Evolutionary conservation across 1,140 invertebrate species (phyloP).

Genomic region (Bombus turneri): DNA sequence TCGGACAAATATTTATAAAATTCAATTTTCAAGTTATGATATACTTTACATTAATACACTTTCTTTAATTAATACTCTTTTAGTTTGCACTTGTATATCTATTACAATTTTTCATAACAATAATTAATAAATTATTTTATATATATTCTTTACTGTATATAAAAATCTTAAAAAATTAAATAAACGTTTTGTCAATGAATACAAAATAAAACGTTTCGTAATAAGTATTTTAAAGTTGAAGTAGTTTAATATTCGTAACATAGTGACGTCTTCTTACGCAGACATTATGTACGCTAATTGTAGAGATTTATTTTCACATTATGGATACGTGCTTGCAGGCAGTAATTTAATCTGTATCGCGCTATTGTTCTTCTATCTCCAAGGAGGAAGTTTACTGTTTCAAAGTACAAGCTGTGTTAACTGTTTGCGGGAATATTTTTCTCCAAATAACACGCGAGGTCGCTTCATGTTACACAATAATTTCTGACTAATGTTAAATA

Average conservation of each 20-base stretch:
- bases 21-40: too few relatives aligned
- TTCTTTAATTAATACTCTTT: not conserved
- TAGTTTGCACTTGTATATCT: not conserved
- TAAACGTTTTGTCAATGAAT: not conserved
- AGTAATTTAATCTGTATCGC: constrained; percentile 42
- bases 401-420: constrained; percentile 27
- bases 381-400: constrained; percentile 28
- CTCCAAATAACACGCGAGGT: not conserved
- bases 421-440: constrained; percentile 1
- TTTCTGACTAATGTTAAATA: not conserved
- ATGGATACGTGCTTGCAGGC: constrained; percentile 16
- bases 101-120: not conserved
- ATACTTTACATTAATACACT: too few relatives aligned
- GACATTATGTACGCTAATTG: constrained; percentile 36
- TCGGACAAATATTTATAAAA: too few relatives aligned
- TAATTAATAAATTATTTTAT: not conserved
- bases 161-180: constrained; percentile 1
- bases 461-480: not conserved
- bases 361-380: constrained; percentile 41
- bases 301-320: constrained; percentile 41
- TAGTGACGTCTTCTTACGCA: constrained; percentile 1
- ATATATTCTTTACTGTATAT: not conserved
- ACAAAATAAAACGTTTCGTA: not conserved
- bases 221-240: not conserved
- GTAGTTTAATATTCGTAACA: not conserved